Evolutionary conservation across 2,113 vertebrate species (phyloP).

Genomic region (Orycteropus afer): DNA sequence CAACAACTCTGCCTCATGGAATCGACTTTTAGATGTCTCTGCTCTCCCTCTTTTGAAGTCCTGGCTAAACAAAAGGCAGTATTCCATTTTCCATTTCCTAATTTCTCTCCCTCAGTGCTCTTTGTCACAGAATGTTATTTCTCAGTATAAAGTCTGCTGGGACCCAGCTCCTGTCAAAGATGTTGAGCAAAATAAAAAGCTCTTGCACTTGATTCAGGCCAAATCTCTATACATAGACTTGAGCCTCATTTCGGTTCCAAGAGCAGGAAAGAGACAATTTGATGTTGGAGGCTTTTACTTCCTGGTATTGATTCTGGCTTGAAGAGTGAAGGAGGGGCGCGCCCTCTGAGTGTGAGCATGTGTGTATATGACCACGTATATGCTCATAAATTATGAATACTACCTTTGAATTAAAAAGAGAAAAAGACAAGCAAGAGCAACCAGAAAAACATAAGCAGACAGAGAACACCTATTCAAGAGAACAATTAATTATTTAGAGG

Average conservation of each 20-base stretch:
- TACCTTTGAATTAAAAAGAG: conserved; percentile 43
- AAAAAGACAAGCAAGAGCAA: not conserved
- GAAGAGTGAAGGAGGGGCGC: not conserved
- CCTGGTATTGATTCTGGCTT: not conserved
- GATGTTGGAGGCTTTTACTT: not conserved
- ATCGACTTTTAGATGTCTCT: not conserved
- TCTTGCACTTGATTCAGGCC: not conserved
- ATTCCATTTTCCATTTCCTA: not conserved
- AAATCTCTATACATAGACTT: not conserved
- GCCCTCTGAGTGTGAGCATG: not conserved
- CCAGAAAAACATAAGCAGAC: not conserved
- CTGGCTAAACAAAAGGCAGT: not conserved
- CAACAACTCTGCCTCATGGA: not conserved
- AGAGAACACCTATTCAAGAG: conserved; percentile 34
- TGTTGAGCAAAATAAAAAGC: not conserved
- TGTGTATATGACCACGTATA: not conserved
- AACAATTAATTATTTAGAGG: conserved; percentile 20
- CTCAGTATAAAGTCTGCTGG: conserved; percentile 10
- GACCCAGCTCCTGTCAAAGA: not conserved
- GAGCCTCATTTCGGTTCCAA: conserved; percentile 12
- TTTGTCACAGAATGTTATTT: not conserved
- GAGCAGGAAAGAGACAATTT: conserved; percentile 30
- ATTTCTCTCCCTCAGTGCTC: not conserved
- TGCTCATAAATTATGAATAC: conserved; percentile 8
- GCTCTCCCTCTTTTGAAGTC: not conserved